phyloP scores from a whole-genome alignment of 2,113 vertebrate species.

The Callaeas wilsoni region DNA sequence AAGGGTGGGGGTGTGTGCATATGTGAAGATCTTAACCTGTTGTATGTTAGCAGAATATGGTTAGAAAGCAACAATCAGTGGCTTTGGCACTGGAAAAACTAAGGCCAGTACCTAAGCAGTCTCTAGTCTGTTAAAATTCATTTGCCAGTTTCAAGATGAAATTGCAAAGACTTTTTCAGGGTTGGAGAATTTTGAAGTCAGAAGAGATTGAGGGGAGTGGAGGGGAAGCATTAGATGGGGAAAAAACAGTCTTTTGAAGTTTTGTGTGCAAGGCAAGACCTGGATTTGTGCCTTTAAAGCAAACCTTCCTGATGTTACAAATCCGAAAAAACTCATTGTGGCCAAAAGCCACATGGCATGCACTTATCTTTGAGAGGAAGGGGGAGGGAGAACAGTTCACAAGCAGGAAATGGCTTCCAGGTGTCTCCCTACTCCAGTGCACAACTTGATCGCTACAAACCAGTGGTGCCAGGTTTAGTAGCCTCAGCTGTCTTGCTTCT shows the following conservation, averaged over 20 bases:
- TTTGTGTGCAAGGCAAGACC: constrained; percentile 8
- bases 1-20: neutral
- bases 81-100: neutral
- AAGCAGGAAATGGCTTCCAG: constrained; percentile 62
- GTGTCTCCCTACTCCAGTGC: constrained; percentile 26
- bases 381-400: constrained; percentile 38
- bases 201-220: neutral
- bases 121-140: neutral
- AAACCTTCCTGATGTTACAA: constrained; percentile 15
- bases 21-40: neutral
- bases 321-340: constrained; percentile 21
- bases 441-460: neutral
- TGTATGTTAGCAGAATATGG: neutral
- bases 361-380: constrained; percentile 44
- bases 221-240: neutral
- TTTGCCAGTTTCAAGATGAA: neutral
- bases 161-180: neutral
- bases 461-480: constrained; percentile 28
- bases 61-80: neutral
- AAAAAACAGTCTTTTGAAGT: constrained; percentile 20
- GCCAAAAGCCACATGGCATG: constrained; percentile 45
- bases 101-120: neutral
- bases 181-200: neutral
- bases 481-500: constrained; percentile 10
- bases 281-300: constrained; percentile 44